Base-by-base conservation (phyloP, 2,888 invertebrate species). In the Idaea aversata region DNA sequence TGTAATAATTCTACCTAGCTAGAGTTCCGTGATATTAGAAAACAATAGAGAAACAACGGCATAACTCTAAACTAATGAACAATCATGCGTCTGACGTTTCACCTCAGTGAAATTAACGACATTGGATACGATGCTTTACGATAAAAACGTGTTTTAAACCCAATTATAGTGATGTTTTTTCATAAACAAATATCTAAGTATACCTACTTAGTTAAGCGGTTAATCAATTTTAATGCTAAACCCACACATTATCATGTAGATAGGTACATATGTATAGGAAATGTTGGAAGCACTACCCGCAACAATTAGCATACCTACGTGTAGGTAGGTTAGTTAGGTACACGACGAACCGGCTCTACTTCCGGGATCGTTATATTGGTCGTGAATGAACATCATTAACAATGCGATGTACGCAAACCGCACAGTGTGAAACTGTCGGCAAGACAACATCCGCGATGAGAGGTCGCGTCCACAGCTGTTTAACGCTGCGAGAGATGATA, bases 281-380 rank as follows among this genome's bases (percentile, higher is more conserved):
- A 76, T 77, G 77, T 77, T 74, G 77, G 76, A 77, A 85, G 75
- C 85, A 86, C 85, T 82, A 84, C 84, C 83, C 82, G 84, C 80
- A 80, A 76, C 83, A 87, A 90, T 91, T 90, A 90, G 86, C 89
- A 91, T 91, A 88, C 82, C 83, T 81, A 87, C 77, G 86, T 87
- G 88, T 36, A 36, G 36, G 36, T 47, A 47, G 47, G 47, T 47
- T 47, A 47, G 47, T 7, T 47, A 47, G 47, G 47, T 90, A 88
- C 90, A 87, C 87, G 85, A 87, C 83, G 83, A 90, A 91, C 90
- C 88, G 88, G 90, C 89, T 88, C 79, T 80, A 90, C 91, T 92
- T 92, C 92, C 92, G 92, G 91, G 92, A 88, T 87, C 86, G 86
- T 85, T 88, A 88, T 80, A 87, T 88, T 83, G 86, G 61, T 82